Evolutionary conservation across 2,888 invertebrate genomes (phyloP), one percentile per base, ranked within the genome.

Genomic region (Drosophila testacea): DNA sequence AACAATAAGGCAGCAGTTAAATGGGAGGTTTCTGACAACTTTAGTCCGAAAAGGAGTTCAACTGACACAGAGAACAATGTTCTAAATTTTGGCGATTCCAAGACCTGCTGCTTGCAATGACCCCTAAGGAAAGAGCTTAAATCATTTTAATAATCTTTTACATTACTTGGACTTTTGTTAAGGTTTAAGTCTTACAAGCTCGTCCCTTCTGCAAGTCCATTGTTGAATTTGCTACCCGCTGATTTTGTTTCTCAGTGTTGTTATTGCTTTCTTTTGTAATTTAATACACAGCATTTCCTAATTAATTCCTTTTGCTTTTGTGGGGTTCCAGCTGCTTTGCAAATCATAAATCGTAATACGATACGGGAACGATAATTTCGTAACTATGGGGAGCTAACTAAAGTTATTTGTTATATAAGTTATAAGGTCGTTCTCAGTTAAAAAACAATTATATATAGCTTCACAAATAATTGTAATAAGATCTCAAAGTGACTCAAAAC

Each of bases 71-170:
- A 57, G 57, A 72, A 75, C 62, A 73, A 75, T 63, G 57, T 65
- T 51, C 52, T 16, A 64, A 71, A 71, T 66, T 76, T 38, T 28
- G 38, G 42, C 51, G 34, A 38, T 46, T 55, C 16, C 9, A 44
- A 44, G 48, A 30, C 30, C 50, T 32, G 30, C 39, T 34, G 44
- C 47, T 27, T 41, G 36, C 30, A 50, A 13, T n/a, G 52, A 61
- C 59, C 70, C 50, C 42, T 22, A 71, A 67, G 61, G 9, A 27
- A 27, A 42, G 50, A 41, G 73, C 72, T 84, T 77, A 79, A 86
- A 79, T 83, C 68, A 77, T 83, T 86, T 83, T 74, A 72, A 83
- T 83, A 79, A 86, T 83, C 65, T 77, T 56, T 69, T 65, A 72
- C 54, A 69, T 61, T 59, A 59, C 68, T 67, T 69, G 69, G 61